Percentiles rank a stretch among this genome's conserved stretches.
phyloP scores from a whole-genome alignment of 2,113 vertebrate genomes.

The Aramus guarauna region DNA sequence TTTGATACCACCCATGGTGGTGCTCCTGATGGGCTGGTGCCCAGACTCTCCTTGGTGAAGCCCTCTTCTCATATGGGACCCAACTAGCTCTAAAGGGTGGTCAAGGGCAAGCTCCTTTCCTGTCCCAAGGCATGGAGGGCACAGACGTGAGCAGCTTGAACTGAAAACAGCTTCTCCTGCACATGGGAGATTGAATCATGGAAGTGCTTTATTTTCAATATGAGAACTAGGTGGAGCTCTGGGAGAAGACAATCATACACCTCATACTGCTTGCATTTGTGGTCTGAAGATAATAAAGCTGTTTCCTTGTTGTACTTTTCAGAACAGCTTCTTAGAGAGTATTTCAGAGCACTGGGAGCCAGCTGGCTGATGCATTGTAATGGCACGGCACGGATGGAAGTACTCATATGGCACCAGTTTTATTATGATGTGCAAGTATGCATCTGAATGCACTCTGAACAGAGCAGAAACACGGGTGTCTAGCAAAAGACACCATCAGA shows the following conservation, averaged over 20 bases:
- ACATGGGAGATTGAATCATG: not conserved
- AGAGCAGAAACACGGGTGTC: not conserved
- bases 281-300: not conserved
- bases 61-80: not conserved
- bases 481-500: not conserved
- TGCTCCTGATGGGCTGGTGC: not conserved
- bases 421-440: fast-evolving
- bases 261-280: not conserved
- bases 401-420: not conserved
- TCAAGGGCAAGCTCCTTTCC: not conserved
- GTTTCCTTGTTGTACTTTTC: not conserved
- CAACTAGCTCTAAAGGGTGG: not conserved
- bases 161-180: not conserved
- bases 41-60: not conserved
- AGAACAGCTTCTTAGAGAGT: not conserved
- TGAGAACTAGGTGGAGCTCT: not conserved
- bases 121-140: not conserved
- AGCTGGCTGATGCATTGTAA: not conserved
- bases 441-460: not conserved
- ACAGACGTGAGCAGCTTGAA: not conserved
- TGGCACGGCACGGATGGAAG: not conserved
- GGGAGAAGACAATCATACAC: not conserved
- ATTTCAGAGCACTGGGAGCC: not conserved
- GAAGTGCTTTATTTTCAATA: not conserved
- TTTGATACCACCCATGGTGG: fast-evolving